Base-by-base conservation (phyloP, 2,113 vertebrate species). In the Aramus guarauna region DNA sequence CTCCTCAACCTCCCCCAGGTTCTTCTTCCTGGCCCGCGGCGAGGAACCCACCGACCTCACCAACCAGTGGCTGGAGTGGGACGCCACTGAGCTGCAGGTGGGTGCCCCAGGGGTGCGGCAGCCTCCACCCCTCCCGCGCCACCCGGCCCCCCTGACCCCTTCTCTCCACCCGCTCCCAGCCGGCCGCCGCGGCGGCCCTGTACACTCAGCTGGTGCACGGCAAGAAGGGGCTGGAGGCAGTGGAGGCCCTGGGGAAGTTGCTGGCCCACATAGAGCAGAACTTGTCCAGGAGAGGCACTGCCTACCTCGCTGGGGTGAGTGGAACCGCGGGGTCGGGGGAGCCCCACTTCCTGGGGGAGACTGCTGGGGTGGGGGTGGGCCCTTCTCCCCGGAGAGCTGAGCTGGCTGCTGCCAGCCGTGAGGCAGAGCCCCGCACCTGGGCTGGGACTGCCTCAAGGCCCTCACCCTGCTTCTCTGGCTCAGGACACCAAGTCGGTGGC, bases 51-150 rank as follows among this genome's bases (percentile, higher is more conserved):
- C 93, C 87, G 98, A 98, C 43, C 94, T 98, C 52, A 98, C 95
- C 67, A 98, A 98, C 64, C 99, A 99, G 86, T 99, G 99, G 98
- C 97, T 99, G 77, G 99, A 99, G 97, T 99, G 99, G 99, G 99
- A 99, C 90, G 97, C 98, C 14, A 98, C 98, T 9, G 98, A 99
- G 79, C 98, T 99, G 36, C 99, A 99, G 99, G 99, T 99, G 85
- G 74, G 87, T 52, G 27, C 9, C 37, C 9, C 21, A 4, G 27
- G 22, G 27, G 13, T 7, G n/a, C 4, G 5, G 13, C 4, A 7
- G 11, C 22, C 13, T 3, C 27, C 32, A 12, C 12, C 43, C 47
- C 7, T 13, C 34, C 43, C 11, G 1, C 23, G 26, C 45, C 45
- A 5, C 39, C 20, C 0, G 14, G 9, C 21, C 62, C 15, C 0